Evolutionary conservation across 2,888 invertebrate species (phyloP).

Genomic region (Sinopyrophorus schimmeli): DNA sequence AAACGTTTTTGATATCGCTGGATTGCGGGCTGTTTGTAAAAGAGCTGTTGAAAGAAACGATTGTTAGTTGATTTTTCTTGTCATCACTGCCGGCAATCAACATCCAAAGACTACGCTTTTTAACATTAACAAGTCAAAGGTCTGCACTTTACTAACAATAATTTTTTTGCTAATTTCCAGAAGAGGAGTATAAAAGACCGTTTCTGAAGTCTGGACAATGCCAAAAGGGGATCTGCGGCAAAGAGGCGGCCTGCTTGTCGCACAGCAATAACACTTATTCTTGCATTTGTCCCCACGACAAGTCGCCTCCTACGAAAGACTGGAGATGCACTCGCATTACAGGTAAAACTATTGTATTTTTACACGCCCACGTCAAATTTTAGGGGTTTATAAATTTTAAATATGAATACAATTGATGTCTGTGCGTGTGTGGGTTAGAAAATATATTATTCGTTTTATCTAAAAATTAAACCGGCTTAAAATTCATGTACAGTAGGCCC

Average conservation of each 20-base stretch:
- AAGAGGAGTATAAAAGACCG: slow-evolving; percentile 34
- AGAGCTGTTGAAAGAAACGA: slow-evolving; percentile 21
- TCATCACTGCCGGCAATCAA: slow-evolving; percentile 24
- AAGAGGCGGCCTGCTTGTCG: slow-evolving; percentile 65
- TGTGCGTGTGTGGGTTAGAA: no score
- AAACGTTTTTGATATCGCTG: slow-evolving; percentile 9
- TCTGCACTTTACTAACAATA: slow-evolving; percentile 4
- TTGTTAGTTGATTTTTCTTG: slow-evolving; percentile 21
- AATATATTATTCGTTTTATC: no score
- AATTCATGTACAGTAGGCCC: no score
- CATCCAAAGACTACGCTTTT: slow-evolving; percentile 13
- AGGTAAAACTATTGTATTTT: slow-evolving; percentile 53
- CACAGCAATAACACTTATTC: slow-evolving; percentile 59
- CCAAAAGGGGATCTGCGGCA: slow-evolving; percentile 60
- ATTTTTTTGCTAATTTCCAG: slow-evolving; percentile 21
- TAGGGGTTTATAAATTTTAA: slow-evolving; percentile 1
- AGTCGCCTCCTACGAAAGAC: slow-evolving; percentile 63
- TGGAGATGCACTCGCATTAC: slow-evolving; percentile 63
- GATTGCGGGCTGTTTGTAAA: slow-evolving; percentile 19
- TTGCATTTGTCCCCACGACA: slow-evolving; percentile 70
- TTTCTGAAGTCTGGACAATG: slow-evolving; percentile 53
- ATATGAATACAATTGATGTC: background rate
- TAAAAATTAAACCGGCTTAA: no score
- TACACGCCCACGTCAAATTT: background rate
- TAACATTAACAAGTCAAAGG: slow-evolving; percentile 5